Conservation (phyloP, 2,113 vertebrate genomes). For the Chloebia gouldiae region DNA sequence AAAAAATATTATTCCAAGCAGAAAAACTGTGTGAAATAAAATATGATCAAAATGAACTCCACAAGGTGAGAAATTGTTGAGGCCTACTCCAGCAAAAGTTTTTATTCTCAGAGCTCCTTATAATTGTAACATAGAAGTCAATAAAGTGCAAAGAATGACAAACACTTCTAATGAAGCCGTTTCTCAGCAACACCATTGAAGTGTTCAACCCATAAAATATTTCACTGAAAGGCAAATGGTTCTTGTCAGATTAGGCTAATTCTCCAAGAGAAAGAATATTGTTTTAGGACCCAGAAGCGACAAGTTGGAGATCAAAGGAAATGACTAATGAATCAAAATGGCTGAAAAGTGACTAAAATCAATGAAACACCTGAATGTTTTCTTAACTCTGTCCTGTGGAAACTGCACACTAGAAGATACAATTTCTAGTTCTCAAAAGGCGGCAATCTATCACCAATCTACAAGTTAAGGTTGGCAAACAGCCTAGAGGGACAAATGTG, state of each 20-base stretch:
- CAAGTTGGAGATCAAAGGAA: background rate
- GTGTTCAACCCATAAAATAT: background rate
- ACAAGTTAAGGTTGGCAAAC: background rate
- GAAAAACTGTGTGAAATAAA: background rate
- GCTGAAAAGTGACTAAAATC: background rate
- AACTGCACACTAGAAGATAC: background rate
- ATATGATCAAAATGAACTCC: background rate
- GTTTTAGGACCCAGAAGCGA: background rate
- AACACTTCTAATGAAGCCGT: background rate
- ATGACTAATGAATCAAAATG: background rate
- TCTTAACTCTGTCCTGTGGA: background rate
- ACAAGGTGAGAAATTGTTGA: background rate
- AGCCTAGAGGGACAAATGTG: background rate
- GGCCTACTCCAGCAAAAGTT: background rate
- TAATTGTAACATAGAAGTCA: background rate
- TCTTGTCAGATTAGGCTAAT: background rate
- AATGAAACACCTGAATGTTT: background rate
- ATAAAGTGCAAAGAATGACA: background rate
- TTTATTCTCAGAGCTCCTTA: background rate
- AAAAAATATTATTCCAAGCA: background rate
- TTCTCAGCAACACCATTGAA: background rate
- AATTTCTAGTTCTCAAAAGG: background rate
- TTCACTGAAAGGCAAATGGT: background rate
- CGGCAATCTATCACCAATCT: background rate
- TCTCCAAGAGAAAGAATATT: background rate